Evolutionary conservation across 1,140 invertebrate species (phyloP).

Genomic region (Drosophila biarmipes): DNA sequence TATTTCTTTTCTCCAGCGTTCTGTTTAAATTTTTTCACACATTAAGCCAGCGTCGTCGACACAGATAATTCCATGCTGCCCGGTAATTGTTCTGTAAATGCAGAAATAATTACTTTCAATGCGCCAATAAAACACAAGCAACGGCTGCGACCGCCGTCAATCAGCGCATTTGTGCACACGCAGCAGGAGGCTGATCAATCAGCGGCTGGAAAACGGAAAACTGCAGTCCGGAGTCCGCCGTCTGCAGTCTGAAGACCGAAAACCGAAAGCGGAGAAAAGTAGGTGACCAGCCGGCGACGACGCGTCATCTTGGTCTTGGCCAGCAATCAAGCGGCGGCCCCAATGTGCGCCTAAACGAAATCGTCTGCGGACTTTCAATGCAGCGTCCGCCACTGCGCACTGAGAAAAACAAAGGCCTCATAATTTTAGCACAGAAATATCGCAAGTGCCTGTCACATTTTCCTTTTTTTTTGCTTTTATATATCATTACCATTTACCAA

Average conservation of each 20-base stretch:
- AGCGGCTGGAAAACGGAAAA: constrained; percentile 39
- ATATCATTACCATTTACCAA: too few relatives aligned
- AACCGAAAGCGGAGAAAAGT: constrained; percentile 77
- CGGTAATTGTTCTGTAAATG: constrained; percentile 82
- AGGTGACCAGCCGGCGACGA: constrained; percentile 64
- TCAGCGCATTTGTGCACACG: constrained; percentile 70
- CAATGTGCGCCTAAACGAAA: constrained; percentile 69
- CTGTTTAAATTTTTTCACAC: constrained; percentile 64
- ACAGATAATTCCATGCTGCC: constrained; percentile 80
- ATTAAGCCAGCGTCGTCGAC: constrained; percentile 74
- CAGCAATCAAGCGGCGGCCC: constrained; percentile 55
- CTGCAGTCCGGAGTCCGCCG: constrained; percentile 46
- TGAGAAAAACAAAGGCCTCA: background rate
- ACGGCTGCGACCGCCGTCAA: constrained; percentile 50
- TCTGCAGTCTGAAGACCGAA: constrained; percentile 49
- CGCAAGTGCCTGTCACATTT: background rate
- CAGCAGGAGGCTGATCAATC: constrained; percentile 79
- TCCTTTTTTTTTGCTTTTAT: background rate
- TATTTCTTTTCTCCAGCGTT: constrained; percentile 15
- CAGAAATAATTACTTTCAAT: constrained; percentile 82
- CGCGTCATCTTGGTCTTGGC: constrained; percentile 39
- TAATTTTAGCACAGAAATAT: background rate
- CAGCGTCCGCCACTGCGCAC: constrained; percentile 17
- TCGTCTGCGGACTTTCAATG: constrained; percentile 76
- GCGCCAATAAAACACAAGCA: constrained; percentile 78